Percentiles rank a stretch among this genome's conserved stretches.
phyloP scores from a whole-genome alignment of 2,113 vertebrate species.

The Phasianus colchicus region DNA sequence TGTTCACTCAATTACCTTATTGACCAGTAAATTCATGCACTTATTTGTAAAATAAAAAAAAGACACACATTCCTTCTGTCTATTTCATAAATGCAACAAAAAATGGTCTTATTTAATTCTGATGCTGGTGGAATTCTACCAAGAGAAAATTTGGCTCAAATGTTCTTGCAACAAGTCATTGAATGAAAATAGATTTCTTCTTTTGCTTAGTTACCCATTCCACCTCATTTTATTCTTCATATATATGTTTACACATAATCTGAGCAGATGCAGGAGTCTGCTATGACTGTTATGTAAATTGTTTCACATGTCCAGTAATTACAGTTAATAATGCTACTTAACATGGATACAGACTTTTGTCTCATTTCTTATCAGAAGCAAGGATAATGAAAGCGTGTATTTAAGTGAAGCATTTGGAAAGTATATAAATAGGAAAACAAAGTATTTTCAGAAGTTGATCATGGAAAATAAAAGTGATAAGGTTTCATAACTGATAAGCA shows the following conservation, averaged over 20 bases:
- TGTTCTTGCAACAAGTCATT: not conserved
- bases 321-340: not conserved
- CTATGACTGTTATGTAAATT: not conserved
- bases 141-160: not conserved
- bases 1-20: constrained; percentile 75
- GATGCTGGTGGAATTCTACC: not conserved
- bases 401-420: not conserved
- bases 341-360: not conserved
- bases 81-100: not conserved
- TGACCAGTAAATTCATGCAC: constrained; percentile 60
- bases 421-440: not conserved
- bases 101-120: constrained; percentile 6
- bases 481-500: not conserved
- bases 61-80: not conserved
- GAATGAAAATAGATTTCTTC: not conserved
- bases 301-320: not conserved
- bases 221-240: not conserved
- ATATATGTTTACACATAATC: not conserved
- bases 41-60: constrained; percentile 55
- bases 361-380: not conserved
- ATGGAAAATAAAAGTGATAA: not conserved
- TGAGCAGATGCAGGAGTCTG: not conserved
- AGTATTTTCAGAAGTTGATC: not conserved
- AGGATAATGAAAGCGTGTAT: not conserved
- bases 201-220: not conserved